Percentiles rank a stretch among this genome's conserved stretches.
These are phyloP conservation scores for Bugulina stolonifera DNA, from an alignment of 2,888 invertebrate genomes.

Conservation along the genomic window DNA sequence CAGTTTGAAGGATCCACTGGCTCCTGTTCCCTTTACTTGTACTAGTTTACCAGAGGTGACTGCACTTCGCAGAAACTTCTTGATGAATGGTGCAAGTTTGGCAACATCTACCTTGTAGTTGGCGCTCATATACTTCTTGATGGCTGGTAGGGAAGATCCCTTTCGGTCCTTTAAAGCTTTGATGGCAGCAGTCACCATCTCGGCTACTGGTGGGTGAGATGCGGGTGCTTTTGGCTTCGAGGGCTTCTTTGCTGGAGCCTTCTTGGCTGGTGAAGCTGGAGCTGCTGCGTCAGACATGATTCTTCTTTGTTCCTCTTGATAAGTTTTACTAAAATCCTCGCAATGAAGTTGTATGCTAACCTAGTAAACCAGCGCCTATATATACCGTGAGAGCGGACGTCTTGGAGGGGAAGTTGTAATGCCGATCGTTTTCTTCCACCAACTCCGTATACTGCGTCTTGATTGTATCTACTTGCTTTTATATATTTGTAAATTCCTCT, in stretches of 20 bases:
- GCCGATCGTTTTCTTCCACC: not conserved
- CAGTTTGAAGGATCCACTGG: slow-evolving; percentile 39
- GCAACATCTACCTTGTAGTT: slow-evolving; percentile 61
- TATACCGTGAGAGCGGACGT: slow-evolving; percentile 12
- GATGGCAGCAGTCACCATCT: slow-evolving; percentile 60
- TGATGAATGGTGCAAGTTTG: slow-evolving; percentile 60
- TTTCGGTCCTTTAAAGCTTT: slow-evolving; percentile 52
- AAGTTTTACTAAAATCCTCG: too few species aligned
- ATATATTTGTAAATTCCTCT: not conserved
- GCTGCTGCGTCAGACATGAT: slow-evolving; percentile 25
- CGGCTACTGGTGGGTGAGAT: slow-evolving; percentile 56
- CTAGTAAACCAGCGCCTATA: too few species aligned
- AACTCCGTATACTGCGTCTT: not conserved
- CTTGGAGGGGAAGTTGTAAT: not conserved
- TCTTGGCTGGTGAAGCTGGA: slow-evolving; percentile 17
- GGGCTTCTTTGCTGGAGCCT: slow-evolving; percentile 26
- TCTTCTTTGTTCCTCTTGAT: not conserved
- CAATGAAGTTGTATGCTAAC: too few species aligned
- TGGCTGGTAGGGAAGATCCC: slow-evolving; percentile 60
- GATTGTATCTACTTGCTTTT: not conserved
- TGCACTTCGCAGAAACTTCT: slow-evolving; percentile 59
- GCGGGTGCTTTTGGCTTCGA: slow-evolving; percentile 37
- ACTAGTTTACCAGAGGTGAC: slow-evolving; percentile 53
- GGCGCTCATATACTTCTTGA: slow-evolving; percentile 62
- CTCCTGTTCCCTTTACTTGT: slow-evolving; percentile 42